Evolutionary conservation across 2,888 invertebrate genomes (phyloP).

Genomic region (Dyspetes luteomarginatus): DNA sequence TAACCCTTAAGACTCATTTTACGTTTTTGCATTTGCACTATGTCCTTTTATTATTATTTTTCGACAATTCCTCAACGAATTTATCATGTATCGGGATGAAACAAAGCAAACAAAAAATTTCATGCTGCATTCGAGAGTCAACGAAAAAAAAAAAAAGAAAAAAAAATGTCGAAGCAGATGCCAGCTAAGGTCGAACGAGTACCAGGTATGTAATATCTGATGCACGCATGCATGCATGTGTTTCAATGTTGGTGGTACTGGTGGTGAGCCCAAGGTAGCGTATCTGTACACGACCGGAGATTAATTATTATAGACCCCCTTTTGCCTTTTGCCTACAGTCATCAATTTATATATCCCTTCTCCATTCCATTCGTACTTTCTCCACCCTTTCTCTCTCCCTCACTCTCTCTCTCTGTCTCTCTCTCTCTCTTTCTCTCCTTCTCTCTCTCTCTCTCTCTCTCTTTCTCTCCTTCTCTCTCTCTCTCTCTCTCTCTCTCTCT

Average conservation of each 20-base stretch:
- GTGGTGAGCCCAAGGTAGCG: conserved; percentile 33
- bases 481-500: conserved; percentile 15
- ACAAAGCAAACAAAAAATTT: not conserved
- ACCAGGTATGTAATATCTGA: conserved; percentile 60
- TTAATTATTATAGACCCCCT: conserved; percentile 83
- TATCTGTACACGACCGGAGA: conserved; percentile 78
- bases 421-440: not conserved
- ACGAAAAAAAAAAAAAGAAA: conserved; percentile 24
- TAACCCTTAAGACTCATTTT: too few relatives aligned
- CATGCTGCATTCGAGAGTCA: not conserved
- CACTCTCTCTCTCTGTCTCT: not conserved
- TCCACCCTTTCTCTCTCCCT: not conserved
- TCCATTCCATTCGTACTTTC: not conserved
- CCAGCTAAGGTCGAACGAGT: conserved; percentile 39
- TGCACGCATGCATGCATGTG: conserved; percentile 42
- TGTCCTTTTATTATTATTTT: too few relatives aligned
- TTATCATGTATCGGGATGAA: too few relatives aligned
- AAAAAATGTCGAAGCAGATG: conserved; percentile 62
- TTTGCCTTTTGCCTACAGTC: conserved; percentile 81
- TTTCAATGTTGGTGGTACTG: conserved; percentile 36
- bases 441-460: not conserved
- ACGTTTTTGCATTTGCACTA: too few relatives aligned
- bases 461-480: conserved; percentile 61
- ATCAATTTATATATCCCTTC: conserved; percentile 80
- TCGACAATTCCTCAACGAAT: too few relatives aligned